These are phyloP conservation scores for Cynopterus sphinx DNA, from an alignment of 2,797 vertebrate genomes.

Conservation along the genomic window DNA sequence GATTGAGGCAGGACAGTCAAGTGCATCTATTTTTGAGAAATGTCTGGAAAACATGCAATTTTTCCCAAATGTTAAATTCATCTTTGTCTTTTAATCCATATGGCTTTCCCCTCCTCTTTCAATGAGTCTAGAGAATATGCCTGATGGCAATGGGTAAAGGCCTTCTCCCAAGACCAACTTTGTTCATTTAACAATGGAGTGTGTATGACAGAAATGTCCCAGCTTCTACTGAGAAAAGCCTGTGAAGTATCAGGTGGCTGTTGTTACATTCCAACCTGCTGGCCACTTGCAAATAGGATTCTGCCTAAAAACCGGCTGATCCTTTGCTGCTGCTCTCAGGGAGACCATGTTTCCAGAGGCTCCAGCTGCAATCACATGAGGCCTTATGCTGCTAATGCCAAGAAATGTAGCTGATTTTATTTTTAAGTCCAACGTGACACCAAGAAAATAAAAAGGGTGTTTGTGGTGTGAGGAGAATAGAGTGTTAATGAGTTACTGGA, in stretches of 20 bases:
- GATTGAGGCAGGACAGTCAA: not conserved
- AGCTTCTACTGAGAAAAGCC: conserved; percentile 19
- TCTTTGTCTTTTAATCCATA: not conserved
- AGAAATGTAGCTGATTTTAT: not conserved
- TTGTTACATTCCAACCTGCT: conserved; percentile 9
- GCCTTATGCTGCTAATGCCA: not conserved
- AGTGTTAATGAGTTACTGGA: not conserved
- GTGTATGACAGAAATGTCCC: not conserved
- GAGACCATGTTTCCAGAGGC: not conserved
- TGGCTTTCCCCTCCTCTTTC: not conserved
- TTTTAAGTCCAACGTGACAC: not conserved
- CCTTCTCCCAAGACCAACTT: accelerated
- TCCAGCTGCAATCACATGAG: accelerated
- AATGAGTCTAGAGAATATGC: not conserved
- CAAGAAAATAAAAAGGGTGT: not conserved
- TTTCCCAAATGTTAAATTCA: not conserved
- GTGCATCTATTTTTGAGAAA: not conserved
- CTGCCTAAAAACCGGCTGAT: conserved; percentile 8
- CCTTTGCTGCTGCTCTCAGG: not conserved
- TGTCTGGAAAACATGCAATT: not conserved
- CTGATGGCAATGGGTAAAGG: not conserved
- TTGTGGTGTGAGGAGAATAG: not conserved
- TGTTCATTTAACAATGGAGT: conserved; percentile 2
- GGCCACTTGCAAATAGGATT: not conserved
- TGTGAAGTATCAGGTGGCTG: not conserved